These are phyloP conservation scores for Temnothorax ravouxi DNA, from an alignment of 2,888 invertebrate species.

Conservation along the genomic window DNA sequence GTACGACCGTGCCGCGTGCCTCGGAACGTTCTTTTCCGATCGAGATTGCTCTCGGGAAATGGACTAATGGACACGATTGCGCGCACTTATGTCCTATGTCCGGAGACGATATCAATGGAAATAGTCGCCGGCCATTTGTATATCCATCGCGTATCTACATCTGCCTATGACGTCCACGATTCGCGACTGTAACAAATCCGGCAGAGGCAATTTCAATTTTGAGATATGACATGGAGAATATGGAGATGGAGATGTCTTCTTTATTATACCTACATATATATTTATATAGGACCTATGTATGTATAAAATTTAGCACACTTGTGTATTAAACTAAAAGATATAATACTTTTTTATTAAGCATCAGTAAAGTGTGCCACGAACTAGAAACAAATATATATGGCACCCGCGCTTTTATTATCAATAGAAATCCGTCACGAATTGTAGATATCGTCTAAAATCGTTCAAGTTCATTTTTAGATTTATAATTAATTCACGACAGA, in stretches of 20 bases:
- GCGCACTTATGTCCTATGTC: background rate
- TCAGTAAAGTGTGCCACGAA: background rate
- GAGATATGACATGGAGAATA: background rate
- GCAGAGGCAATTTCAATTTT: slow-evolving; percentile 24
- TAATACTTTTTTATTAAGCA: background rate
- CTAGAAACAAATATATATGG: background rate
- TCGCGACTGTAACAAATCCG: background rate
- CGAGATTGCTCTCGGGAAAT: background rate
- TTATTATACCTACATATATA: background rate
- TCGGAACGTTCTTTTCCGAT: background rate
- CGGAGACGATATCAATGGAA: background rate
- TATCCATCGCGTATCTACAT: slow-evolving; percentile 17
- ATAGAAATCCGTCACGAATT: background rate
- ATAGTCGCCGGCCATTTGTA: slow-evolving; percentile 23
- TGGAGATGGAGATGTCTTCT: background rate
- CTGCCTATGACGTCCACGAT: background rate
- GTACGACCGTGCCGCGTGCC: no score
- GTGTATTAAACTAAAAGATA: background rate
- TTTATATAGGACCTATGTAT: background rate
- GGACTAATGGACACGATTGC: background rate
- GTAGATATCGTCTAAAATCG: background rate
- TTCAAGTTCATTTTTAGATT: background rate
- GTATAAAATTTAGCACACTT: background rate
- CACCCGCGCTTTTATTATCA: background rate
- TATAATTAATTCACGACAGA: slow-evolving; percentile 13